A percentile compares a stretch with the other conserved stretches of the same genome.
These are phyloP conservation scores for Triops cancriformis DNA, from an alignment of 1,140 invertebrate genomes.

Conservation along the genomic window DNA sequence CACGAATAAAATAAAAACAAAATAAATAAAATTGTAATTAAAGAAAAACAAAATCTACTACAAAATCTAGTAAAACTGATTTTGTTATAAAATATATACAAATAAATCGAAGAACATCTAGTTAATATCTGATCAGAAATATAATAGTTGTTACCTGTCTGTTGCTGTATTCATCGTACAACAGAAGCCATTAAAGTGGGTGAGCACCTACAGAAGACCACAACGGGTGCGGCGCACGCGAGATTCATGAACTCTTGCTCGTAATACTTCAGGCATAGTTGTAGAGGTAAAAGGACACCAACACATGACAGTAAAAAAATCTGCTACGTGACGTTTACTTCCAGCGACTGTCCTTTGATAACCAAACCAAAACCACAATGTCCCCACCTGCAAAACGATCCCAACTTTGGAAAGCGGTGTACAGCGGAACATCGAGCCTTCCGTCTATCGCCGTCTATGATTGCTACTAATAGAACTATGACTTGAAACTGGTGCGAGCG, in stretches of 20 bases:
- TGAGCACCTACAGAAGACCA: constrained; percentile 85
- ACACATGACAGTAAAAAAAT: constrained; percentile 22
- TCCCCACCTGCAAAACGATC: no score
- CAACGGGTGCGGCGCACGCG: constrained; percentile 82
- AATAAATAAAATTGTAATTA: no score
- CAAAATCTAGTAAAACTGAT: neutral
- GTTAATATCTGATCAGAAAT: constrained; percentile 7
- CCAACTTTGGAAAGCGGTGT: no score
- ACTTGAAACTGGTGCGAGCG: no score
- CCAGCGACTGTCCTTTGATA: constrained; percentile 85
- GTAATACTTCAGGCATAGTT: constrained; percentile 83
- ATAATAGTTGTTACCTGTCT: constrained; percentile 66
- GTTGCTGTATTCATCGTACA: constrained; percentile 76
- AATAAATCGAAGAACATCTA: neutral
- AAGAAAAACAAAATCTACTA: neutral
- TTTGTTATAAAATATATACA: neutral
- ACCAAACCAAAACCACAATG: no score
- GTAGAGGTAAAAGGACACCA: constrained; percentile 6
- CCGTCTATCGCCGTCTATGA: no score
- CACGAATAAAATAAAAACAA: neutral
- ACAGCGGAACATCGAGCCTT: no score
- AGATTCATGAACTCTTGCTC: constrained; percentile 92
- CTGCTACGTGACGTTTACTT: constrained; percentile 48
- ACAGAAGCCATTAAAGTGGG: constrained; percentile 98
- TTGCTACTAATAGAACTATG: no score